Base-by-base conservation (phyloP, 2,113 vertebrate species). In the Typhlomys cinereus region DNA sequence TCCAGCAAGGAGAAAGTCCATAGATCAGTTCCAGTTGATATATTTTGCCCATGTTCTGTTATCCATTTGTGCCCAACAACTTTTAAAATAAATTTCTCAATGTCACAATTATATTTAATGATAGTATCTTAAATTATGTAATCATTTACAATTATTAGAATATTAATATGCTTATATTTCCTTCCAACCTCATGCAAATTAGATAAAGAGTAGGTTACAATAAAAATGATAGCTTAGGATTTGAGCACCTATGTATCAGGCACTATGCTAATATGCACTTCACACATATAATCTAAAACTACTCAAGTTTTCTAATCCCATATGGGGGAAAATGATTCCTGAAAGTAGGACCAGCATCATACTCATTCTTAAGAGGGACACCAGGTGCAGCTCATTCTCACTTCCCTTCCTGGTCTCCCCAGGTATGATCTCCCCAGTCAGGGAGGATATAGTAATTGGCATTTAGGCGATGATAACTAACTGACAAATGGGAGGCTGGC, bases 161-260 rank as follows among this genome's bases (percentile, higher is more conserved):
- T 59, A 21, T 59, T 27, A 70, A 7, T 18, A 15, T 70, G 82
- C 80, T 66, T 54, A 18, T 64, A 15, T 66, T 93, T 59, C 21
- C 44, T 92, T 89, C 54, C 23, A 74, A 48, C 3, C 0, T 71
- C 41, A n/a, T 36, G 20, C 17, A 82, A 74, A 89, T 82, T 11
- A 54, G 61, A 9, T 86, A 34, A 62, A 83, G 54, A 23, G 18
- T 59, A 69, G 11, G 5, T 15, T 48, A 7, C 6, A 52, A 74
- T 73, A 69, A 46, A 94, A 79, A 74, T 67, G 36, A 67, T 52
- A 80, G 54, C 75, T 93, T 83, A 67, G 36, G 25, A 54, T 78
- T 50, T 86, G n/a, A 41, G 29, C 76, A 50, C 2, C 13, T 25
- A 14, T 15, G 20, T 84, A 36, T 29, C 59, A 52, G 70, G 11